These are phyloP conservation scores for Misgurnus mizolepis DNA, from an alignment of 2,113 vertebrate species.

Conservation along the genomic window DNA sequence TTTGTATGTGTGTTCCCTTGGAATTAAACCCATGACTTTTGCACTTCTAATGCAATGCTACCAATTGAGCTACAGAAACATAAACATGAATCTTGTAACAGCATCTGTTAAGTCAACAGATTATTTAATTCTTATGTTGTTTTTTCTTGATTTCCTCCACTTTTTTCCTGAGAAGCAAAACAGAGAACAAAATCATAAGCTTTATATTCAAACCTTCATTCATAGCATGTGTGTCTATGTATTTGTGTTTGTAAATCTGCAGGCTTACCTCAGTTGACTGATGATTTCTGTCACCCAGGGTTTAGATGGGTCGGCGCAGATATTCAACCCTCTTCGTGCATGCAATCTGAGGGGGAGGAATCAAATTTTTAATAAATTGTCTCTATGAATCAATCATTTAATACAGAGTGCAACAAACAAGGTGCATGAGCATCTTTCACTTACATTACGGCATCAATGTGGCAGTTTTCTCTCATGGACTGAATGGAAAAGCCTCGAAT, in stretches of 20 bases:
- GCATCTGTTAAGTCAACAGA: neutral
- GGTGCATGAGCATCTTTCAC: constrained; percentile 9
- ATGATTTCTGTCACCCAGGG: constrained; percentile 64
- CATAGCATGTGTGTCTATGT: neutral
- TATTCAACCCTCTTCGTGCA: constrained; percentile 46
- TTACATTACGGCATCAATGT: constrained; percentile 63
- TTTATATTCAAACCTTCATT: neutral
- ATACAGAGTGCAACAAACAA: neutral
- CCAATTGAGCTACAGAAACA: too few species aligned
- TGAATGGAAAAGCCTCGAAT: constrained; percentile 69
- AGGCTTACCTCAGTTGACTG: constrained; percentile 58
- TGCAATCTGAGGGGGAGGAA: constrained; percentile 62
- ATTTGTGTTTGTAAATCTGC: neutral
- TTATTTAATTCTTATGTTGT: neutral
- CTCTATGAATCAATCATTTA: neutral
- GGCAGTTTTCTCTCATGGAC: constrained; percentile 47
- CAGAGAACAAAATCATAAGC: neutral
- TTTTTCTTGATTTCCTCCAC: constrained; percentile 45
- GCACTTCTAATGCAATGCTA: too few species aligned
- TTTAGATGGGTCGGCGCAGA: constrained; percentile 61
- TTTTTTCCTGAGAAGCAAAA: constrained; percentile 31
- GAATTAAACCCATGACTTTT: too few species aligned
- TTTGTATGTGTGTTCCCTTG: too few species aligned
- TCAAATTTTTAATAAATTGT: neutral
- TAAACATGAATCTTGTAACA: neutral